phyloP scores from a whole-genome alignment of 1,140 invertebrate genomes.

The Reticulitermes speratus region DNA sequence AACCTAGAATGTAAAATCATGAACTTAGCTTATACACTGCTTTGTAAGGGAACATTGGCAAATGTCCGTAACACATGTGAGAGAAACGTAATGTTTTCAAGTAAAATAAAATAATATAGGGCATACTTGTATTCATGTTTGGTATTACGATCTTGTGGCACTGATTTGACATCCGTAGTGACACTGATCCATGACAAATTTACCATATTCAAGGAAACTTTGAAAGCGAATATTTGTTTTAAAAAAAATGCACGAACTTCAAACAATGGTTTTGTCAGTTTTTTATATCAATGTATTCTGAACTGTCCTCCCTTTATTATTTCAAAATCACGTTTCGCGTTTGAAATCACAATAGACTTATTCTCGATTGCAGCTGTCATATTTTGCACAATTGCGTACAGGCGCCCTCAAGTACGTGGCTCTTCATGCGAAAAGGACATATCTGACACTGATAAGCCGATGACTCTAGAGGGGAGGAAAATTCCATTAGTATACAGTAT shows the following conservation, averaged over 20 bases:
- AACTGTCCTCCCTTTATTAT: neutral
- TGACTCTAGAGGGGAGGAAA: too few species aligned
- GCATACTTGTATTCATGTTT: neutral
- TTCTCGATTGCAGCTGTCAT: neutral
- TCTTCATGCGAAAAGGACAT: neutral
- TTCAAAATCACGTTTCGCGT: constrained; percentile 11
- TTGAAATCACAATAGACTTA: neutral
- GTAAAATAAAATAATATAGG: too few species aligned
- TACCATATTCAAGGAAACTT: neutral
- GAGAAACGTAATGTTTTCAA: too few species aligned
- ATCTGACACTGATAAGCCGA: neutral
- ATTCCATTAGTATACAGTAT: too few species aligned
- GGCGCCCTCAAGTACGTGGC: neutral
- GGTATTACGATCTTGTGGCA: neutral
- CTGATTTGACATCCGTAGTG: neutral
- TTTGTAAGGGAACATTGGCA: too few species aligned
- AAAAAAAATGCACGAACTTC: neutral
- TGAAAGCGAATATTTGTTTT: neutral
- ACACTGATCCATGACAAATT: neutral
- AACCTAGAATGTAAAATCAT: too few species aligned
- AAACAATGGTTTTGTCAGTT: constrained; percentile 6
- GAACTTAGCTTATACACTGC: too few species aligned
- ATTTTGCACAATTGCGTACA: neutral
- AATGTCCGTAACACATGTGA: too few species aligned
- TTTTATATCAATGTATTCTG: neutral